phyloP scores from a whole-genome alignment of 2,797 vertebrate genomes.

The Schizothorax lantsangensis region DNA sequence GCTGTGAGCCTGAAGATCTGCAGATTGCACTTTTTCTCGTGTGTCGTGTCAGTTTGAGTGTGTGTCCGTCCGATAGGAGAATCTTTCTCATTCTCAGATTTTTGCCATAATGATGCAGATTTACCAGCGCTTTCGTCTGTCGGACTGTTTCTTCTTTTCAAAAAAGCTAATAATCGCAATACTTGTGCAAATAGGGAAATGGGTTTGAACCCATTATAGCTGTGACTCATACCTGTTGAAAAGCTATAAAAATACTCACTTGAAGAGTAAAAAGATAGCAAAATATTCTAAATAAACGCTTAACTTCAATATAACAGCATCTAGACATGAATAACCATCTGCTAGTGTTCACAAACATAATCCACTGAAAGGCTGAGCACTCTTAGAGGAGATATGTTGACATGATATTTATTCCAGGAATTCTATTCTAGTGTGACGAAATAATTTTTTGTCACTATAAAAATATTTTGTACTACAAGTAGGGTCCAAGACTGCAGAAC shows the following conservation, averaged over 20 bases:
- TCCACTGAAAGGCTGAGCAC: slow-evolving; percentile 9
- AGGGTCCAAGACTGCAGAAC: slow-evolving; percentile 27
- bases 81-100: background rate
- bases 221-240: slow-evolving; percentile 22
- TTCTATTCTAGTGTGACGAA: background rate
- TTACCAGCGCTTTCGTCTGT: background rate
- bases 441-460: background rate
- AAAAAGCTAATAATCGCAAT: background rate
- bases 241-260: background rate
- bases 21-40: slow-evolving; percentile 63
- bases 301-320: background rate
- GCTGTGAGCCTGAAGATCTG: slow-evolving; percentile 58
- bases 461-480: slow-evolving; percentile 24
- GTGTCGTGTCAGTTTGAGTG: background rate
- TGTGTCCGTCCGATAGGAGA: background rate
- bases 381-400: background rate
- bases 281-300: background rate
- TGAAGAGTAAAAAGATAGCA: background rate
- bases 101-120: background rate
- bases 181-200: background rate
- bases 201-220: background rate
- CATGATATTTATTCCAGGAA: background rate
- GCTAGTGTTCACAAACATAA: background rate
- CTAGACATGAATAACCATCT: background rate
- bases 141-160: background rate